These are phyloP conservation scores for Tenodera sinensis DNA, from an alignment of 2,888 invertebrate genomes.

Conservation along the genomic window DNA sequence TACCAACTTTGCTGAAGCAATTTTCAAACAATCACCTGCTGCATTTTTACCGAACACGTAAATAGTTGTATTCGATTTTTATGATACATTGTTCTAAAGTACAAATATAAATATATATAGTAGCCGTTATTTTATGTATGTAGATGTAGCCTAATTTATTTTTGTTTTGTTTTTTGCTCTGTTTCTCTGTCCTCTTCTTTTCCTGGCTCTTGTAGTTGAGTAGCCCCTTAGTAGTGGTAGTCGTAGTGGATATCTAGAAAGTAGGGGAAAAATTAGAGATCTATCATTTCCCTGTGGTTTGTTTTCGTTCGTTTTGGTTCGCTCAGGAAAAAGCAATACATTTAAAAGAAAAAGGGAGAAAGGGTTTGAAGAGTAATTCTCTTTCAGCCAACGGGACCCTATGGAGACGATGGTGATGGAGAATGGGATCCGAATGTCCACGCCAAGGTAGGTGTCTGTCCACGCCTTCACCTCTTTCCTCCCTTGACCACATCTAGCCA, in stretches of 20 bases:
- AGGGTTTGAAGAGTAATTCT: conserved; percentile 40
- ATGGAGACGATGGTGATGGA: conserved; percentile 50
- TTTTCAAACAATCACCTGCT: background rate
- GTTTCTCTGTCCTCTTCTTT: background rate
- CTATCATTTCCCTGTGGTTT: background rate
- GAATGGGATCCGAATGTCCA: conserved; percentile 50
- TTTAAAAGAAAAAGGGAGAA: conserved; percentile 11
- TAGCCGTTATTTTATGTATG: background rate
- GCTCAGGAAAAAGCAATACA: conserved; percentile 7
- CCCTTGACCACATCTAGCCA: background rate
- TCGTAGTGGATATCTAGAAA: background rate
- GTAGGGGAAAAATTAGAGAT: background rate
- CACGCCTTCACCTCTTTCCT: background rate
- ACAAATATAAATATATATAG: background rate
- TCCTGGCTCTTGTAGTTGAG: background rate
- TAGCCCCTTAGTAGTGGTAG: background rate
- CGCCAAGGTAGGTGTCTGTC: conserved; percentile 52
- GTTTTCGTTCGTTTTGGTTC: background rate
- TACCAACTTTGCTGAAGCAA: background rate
- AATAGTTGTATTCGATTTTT: background rate
- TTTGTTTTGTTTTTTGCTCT: background rate
- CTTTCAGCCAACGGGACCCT: conserved; percentile 51
- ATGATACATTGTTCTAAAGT: background rate
- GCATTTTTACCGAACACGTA: background rate
- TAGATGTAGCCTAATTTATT: background rate